These are phyloP conservation scores for Tichodroma muraria DNA, from an alignment of 2,113 vertebrate genomes.

Conservation along the genomic window DNA sequence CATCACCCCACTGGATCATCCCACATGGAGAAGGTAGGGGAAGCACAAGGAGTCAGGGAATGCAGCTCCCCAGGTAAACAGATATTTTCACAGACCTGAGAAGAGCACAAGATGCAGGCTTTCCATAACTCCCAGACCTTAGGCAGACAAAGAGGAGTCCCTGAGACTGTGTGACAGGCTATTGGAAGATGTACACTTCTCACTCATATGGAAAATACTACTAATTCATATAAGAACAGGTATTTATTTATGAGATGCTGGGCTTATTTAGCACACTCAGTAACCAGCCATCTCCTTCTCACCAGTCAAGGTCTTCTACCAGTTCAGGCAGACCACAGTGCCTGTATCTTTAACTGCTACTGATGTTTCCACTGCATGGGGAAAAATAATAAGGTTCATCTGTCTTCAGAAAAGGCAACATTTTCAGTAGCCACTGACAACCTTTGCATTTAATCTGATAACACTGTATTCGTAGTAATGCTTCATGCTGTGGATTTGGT, in stretches of 20 bases:
- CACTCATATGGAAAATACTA: rapidly evolving
- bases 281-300: neutral
- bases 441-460: neutral
- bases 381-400: neutral
- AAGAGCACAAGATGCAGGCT: neutral
- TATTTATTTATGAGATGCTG: neutral
- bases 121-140: neutral
- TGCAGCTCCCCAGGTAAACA: neutral
- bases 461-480: rapidly evolving
- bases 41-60: neutral
- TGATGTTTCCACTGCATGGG: neutral
- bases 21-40: neutral
- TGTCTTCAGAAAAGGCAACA: neutral
- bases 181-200: neutral
- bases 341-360: neutral
- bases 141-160: neutral
- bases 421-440: neutral
- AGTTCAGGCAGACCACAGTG: neutral
- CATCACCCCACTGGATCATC: neutral
- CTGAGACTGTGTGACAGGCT: neutral
- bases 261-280: neutral
- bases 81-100: neutral
- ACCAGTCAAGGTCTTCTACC: neutral
- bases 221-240: neutral
- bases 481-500: neutral